Evolutionary conservation across 2,113 vertebrate genomes (phyloP), one percentile per base, ranked within the genome.

Genomic region (Heptranchias perlo): DNA sequence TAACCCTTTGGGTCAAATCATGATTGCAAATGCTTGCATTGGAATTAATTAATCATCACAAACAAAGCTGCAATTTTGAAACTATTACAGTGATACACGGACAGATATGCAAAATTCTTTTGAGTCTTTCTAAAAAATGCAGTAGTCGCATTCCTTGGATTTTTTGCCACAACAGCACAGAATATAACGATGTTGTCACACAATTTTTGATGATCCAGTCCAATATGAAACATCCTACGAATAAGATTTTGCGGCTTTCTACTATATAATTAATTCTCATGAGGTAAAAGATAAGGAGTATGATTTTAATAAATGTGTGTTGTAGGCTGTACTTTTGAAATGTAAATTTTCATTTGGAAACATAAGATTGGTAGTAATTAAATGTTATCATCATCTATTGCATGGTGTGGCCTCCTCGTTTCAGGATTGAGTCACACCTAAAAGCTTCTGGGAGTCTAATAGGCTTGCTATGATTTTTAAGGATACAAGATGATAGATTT

Each of bases 201-300:
- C 89, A 61, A 93, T 18, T 93, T 92, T 62, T 62, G 58, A 93
- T 39, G 58, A 23, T 93, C 6, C 58, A 61, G 61, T 89, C 31
- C 14, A 61, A 92, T 92, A 39, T 18, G 35, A 92, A 92, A n/a
- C 58, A 61, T 21, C 31, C 35, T 16, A 58, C 13, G 86, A 91
- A 92, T 61, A 39, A 89, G 49, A 89, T 54, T 89, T 25, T 89
- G 52, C 25, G 1, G 25, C 28, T 86, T 87, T 87, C 23, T 61
- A 35, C 87, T 21, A 93, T 62, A n/a, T 93, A 93, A 93, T 62
- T 93, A 62, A 93, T 44, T 93, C 89, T 64, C 58, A 93, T 62
- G 35, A 93, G 58, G 89, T 5, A 62, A 58, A 93, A 10, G n/a
- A 93, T 93, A 93, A 93, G 58, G 89, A 61, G 35, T n/a, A 92